Conservation (phyloP, 2,113 vertebrate species). For the Gallinago media region DNA sequence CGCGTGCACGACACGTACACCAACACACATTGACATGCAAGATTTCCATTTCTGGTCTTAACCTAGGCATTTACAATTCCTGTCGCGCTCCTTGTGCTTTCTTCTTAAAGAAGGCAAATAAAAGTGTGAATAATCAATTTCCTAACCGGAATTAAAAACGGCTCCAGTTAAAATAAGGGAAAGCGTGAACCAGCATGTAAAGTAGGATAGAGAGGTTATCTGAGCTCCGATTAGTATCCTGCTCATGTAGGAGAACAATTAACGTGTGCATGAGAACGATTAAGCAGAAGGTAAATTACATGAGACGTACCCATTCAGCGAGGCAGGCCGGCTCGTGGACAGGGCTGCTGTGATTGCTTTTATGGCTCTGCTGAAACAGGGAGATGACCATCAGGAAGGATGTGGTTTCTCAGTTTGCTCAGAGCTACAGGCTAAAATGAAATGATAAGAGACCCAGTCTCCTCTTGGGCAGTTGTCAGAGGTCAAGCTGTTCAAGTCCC, state of each 20-base stretch:
- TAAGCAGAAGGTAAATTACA: conserved; percentile 50
- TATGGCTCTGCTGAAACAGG: background rate
- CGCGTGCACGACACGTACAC: background rate
- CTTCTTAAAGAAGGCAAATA: conserved; percentile 63
- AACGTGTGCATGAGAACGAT: conserved; percentile 40
- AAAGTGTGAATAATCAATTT: conserved; percentile 74
- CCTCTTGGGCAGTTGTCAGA: background rate
- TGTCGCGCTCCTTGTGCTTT: conserved; percentile 20
- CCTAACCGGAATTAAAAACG: conserved; percentile 64
- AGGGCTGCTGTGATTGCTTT: background rate
- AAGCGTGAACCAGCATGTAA: conserved; percentile 53
- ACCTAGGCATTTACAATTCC: conserved; percentile 57
- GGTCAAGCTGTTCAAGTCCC: background rate
- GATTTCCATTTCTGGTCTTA: background rate
- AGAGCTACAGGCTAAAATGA: background rate
- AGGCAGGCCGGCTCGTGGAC: background rate
- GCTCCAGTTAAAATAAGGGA: conserved; percentile 57
- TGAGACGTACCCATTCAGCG: background rate
- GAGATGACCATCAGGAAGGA: background rate
- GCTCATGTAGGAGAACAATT: conserved; percentile 51
- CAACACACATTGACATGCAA: background rate
- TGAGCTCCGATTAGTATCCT: conserved; percentile 16
- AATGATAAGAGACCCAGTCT: background rate
- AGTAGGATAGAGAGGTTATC: conserved; percentile 42
- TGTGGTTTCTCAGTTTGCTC: background rate